A percentile compares a stretch with the other conserved stretches of the same genome.
phyloP scores from a whole-genome alignment of 2,113 vertebrate species.

The Rousettus leschenaultii region DNA sequence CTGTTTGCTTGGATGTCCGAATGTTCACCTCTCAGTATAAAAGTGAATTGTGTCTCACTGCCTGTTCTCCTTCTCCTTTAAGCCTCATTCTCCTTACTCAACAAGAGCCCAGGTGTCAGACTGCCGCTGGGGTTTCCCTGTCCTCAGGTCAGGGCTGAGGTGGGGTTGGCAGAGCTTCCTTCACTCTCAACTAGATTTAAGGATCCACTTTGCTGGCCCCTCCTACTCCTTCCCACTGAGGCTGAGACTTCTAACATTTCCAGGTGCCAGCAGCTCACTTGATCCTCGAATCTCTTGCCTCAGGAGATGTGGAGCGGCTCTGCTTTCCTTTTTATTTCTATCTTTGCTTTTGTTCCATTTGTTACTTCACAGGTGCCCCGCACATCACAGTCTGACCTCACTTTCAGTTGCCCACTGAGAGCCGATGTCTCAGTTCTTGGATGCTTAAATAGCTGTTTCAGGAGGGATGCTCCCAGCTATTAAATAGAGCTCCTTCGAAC shows the following conservation, averaged over 20 bases:
- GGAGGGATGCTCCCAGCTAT: neutral
- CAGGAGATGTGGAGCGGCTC: neutral
- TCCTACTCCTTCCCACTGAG: neutral
- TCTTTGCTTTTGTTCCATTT: neutral
- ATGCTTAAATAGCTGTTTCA: neutral
- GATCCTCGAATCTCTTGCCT: too few relatives aligned
- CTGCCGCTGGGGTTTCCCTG: fast-evolving
- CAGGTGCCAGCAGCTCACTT: neutral
- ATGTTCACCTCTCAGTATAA: neutral
- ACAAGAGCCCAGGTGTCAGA: fast-evolving
- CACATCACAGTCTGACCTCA: neutral
- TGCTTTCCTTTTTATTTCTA: neutral
- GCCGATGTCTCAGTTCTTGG: neutral
- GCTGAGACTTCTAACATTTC: neutral
- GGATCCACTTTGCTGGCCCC: neutral
- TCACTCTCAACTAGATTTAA: neutral
- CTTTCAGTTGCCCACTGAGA: neutral
- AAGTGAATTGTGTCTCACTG: neutral
- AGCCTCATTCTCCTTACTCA: neutral
- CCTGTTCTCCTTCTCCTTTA: neutral
- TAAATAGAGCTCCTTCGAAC: neutral
- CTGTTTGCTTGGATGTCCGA: neutral
- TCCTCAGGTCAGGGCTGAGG: neutral
- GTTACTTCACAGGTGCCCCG: neutral
- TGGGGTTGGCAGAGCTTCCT: neutral